A percentile compares a stretch with the other conserved stretches of the same genome.
These are phyloP conservation scores for Trissolcus brochymenae DNA, from an alignment of 2,888 invertebrate genomes.

Conservation along the genomic window DNA sequence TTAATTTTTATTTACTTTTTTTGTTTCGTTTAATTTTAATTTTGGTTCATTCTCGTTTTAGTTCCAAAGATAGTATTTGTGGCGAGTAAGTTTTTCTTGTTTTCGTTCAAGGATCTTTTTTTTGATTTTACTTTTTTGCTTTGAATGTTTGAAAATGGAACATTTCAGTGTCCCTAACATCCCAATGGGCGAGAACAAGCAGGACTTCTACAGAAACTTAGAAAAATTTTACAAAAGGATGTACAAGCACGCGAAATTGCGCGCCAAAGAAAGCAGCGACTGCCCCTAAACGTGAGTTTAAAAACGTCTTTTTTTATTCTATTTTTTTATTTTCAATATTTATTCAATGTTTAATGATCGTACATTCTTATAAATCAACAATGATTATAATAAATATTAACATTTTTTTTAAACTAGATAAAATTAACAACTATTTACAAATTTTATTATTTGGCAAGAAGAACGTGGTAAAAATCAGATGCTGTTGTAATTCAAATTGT, in stretches of 20 bases:
- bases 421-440: no score
- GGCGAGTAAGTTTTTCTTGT: neutral
- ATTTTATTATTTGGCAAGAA: no score
- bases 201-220: conserved; percentile 68
- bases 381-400: neutral
- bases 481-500: no score
- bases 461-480: no score
- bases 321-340: neutral
- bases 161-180: conserved; percentile 2
- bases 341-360: no score
- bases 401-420: no score
- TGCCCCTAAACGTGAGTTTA: conserved; percentile 14
- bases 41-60: neutral
- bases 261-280: conserved; percentile 61
- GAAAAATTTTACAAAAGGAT: conserved; percentile 72
- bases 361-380: neutral
- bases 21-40: neutral
- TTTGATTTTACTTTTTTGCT: no score
- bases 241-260: conserved; percentile 69
- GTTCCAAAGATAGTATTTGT: neutral
- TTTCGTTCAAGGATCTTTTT: neutral
- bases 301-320: no score
- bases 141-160: neutral
- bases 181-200: conserved; percentile 1
- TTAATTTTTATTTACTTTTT: neutral